phyloP scores from a whole-genome alignment of 2,797 vertebrate genomes.

The Poeciliopsis infans region DNA sequence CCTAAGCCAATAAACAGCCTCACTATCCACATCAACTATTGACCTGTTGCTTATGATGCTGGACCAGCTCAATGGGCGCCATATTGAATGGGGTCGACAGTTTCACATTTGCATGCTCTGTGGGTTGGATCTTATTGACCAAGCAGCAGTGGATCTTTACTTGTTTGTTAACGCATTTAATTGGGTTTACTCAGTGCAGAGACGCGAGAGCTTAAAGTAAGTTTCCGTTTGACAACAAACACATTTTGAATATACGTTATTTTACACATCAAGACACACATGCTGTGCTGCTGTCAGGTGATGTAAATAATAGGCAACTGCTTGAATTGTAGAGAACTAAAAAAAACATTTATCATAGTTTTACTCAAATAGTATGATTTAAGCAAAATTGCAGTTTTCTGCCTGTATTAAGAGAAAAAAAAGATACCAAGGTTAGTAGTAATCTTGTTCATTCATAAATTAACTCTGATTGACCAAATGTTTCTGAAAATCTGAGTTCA shows the following conservation, averaged over 20 bases:
- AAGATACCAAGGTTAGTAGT: background rate
- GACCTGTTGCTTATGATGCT: slow-evolving; percentile 82
- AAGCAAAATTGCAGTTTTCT: background rate
- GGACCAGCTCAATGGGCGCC: slow-evolving; percentile 72
- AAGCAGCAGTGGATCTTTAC: slow-evolving; percentile 79
- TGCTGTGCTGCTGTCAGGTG: background rate
- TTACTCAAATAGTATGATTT: background rate
- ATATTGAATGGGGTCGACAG: slow-evolving; percentile 74
- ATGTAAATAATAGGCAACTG: background rate
- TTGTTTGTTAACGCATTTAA: slow-evolving; percentile 85
- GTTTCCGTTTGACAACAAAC: slow-evolving; percentile 43
- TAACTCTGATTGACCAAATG: background rate
- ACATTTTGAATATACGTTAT: slow-evolving; percentile 19
- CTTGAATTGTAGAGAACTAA: background rate
- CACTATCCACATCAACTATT: slow-evolving; percentile 71
- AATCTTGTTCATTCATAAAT: background rate
- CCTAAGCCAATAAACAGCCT: slow-evolving; percentile 52
- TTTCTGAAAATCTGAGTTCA: background rate
- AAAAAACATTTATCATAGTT: background rate
- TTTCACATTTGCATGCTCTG: slow-evolving; percentile 80
- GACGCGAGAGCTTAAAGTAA: slow-evolving; percentile 55
- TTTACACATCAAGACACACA: background rate
- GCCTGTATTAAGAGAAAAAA: background rate
- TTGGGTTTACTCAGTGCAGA: slow-evolving; percentile 78
- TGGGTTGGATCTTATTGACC: slow-evolving; percentile 77